Conservation (phyloP, 1,140 invertebrate genomes). For the Trichoplusia ni region DNA sequence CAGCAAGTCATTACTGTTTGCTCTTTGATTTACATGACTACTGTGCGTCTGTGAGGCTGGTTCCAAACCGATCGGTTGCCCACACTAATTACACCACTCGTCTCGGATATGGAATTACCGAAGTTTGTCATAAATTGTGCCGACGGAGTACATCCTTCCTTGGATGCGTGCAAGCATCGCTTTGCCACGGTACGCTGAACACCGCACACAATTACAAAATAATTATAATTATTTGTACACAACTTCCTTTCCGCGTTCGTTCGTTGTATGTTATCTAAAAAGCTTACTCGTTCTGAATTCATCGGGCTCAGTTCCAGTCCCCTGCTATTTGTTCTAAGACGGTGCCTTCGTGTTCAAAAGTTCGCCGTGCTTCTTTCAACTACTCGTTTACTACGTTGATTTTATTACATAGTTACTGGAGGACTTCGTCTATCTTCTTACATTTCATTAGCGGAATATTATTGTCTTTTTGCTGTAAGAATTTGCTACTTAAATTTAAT, state of each 20-base stretch:
- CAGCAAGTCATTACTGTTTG: conserved; percentile 8
- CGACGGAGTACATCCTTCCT: not conserved
- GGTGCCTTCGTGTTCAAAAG: conserved; percentile 3
- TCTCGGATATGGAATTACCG: conserved; percentile 6
- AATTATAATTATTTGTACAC: conserved; percentile 3
- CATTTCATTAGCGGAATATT: not conserved
- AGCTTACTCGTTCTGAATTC: conserved; percentile 10
- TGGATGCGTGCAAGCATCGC: not conserved
- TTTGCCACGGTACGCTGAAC: conserved; percentile 8
- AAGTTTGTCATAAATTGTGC: conserved; percentile 19
- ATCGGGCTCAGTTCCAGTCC: not conserved
- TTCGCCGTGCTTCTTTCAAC: conserved; percentile 3
- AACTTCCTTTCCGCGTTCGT: not conserved
- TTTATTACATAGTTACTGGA: conserved; percentile 17
- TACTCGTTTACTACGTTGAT: conserved; percentile 8
- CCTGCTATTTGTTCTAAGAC: not conserved
- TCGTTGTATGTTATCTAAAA: not conserved
- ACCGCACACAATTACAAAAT: not conserved
- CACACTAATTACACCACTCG: conserved; percentile 4
- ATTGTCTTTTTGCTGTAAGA: not conserved
- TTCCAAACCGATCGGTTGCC: conserved; percentile 2
- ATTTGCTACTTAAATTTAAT: not conserved
- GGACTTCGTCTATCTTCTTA: conserved; percentile 8
- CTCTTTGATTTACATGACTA: conserved; percentile 16
- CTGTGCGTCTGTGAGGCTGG: not conserved